phyloP scores from a whole-genome alignment of 2,113 vertebrate species.

The Callipepla squamata region DNA sequence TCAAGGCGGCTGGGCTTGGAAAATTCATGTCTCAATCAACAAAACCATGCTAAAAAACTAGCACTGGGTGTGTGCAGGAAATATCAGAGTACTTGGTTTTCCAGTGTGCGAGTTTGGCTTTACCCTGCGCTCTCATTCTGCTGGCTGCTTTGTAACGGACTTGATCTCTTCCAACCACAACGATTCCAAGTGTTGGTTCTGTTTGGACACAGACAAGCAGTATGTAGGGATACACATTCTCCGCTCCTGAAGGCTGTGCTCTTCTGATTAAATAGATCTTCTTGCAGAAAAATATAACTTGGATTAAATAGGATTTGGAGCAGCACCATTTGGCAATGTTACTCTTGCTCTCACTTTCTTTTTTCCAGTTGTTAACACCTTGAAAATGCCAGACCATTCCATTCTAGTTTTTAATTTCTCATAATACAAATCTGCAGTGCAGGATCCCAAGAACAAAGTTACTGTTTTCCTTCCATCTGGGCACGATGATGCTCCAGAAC shows the following conservation, averaged over 20 bases:
- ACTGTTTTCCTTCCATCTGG: not conserved
- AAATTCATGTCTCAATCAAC: not conserved
- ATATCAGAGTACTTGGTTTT: not conserved
- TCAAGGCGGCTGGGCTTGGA: not conserved
- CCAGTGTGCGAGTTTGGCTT: not conserved
- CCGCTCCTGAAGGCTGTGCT: not conserved
- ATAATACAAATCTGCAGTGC: not conserved
- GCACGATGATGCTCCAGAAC: not conserved
- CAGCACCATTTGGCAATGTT: not conserved
- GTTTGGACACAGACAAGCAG: accelerated
- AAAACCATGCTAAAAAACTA: not conserved
- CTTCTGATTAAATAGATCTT: not conserved
- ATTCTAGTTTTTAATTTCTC: not conserved
- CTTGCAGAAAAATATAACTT: not conserved
- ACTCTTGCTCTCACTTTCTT: not conserved
- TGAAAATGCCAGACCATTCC: not conserved
- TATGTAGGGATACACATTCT: accelerated
- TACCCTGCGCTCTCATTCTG: not conserved
- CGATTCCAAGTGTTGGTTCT: not conserved
- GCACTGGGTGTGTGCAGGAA: not conserved
- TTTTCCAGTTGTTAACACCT: not conserved
- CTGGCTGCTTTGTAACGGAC: not conserved
- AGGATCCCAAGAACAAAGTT: not conserved
- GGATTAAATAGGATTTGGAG: not conserved
- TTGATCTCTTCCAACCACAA: too few relatives aligned